Conservation (phyloP, 2,113 vertebrate species). For the Pleuronectes platessa region DNA sequence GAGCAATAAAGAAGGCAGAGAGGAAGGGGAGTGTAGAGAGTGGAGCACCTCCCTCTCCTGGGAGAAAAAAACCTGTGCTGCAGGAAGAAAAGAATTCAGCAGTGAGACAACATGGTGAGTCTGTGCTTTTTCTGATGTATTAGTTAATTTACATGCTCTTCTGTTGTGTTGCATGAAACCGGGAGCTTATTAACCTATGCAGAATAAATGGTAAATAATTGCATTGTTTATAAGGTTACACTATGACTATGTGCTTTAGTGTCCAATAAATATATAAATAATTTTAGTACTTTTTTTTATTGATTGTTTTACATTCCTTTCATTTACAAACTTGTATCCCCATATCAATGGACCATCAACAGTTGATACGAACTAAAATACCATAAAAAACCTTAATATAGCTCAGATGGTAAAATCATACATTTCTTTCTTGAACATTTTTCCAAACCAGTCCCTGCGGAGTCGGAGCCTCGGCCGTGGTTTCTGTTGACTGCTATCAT, state of each 20-base stretch:
- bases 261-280: neutral
- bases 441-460: neutral
- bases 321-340: neutral
- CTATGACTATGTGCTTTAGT: neutral
- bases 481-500: conserved; percentile 28
- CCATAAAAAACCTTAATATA: neutral
- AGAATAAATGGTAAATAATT: no score
- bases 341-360: neutral
- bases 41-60: conserved; percentile 12
- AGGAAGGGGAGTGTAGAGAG: conserved; percentile 12
- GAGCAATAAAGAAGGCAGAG: conserved; percentile 32
- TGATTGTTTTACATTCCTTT: neutral
- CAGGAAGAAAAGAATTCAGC: conserved; percentile 30
- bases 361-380: neutral
- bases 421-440: neutral
- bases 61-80: conserved; percentile 4
- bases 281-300: neutral
- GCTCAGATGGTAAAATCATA: neutral
- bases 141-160: conserved; percentile 7
- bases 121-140: conserved; percentile 8
- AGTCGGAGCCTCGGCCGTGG: neutral
- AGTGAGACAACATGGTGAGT: conserved; percentile 16
- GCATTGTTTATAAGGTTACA: neutral
- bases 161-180: conserved; percentile 8
- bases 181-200: neutral